Evolutionary conservation across 2,797 vertebrate species (phyloP).

Genomic region (Parauchenoglanis punctatus): DNA sequence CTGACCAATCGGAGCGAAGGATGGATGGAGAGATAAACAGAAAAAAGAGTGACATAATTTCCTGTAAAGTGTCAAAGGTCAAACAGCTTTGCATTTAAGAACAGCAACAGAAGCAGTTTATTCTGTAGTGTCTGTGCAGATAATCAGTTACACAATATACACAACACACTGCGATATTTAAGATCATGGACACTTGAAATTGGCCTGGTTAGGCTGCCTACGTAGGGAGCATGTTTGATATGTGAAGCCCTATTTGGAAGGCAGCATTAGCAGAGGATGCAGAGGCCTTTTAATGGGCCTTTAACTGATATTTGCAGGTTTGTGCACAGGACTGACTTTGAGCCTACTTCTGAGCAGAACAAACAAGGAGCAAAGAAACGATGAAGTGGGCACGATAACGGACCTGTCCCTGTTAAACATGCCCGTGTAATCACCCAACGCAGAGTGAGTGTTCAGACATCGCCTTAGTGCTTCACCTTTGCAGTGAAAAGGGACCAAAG

Average conservation of each 20-base stretch:
- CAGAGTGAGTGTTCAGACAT: too few species aligned
- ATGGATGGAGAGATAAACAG: constrained; percentile 2
- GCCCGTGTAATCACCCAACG: too few species aligned
- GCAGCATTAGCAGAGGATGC: neutral
- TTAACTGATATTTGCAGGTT: neutral
- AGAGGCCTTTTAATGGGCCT: neutral
- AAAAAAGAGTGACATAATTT: neutral
- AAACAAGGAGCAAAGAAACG: neutral
- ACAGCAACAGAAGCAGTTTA: neutral
- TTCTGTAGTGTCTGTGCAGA: neutral
- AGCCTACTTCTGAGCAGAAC: neutral
- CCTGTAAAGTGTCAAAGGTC: constrained; percentile 13
- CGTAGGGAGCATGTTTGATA: neutral
- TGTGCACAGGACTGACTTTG: neutral
- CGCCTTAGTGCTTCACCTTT: neutral
- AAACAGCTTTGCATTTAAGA: neutral
- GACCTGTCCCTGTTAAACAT: neutral
- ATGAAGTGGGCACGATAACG: neutral
- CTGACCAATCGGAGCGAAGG: neutral
- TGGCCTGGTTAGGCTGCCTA: neutral
- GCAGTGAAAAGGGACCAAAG: neutral
- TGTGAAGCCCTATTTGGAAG: neutral
- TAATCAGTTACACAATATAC: neutral
- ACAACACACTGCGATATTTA: too few species aligned
- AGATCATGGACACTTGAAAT: neutral